phyloP scores from a whole-genome alignment of 2,797 vertebrate genomes.

The Cetoscarus ocellatus region DNA sequence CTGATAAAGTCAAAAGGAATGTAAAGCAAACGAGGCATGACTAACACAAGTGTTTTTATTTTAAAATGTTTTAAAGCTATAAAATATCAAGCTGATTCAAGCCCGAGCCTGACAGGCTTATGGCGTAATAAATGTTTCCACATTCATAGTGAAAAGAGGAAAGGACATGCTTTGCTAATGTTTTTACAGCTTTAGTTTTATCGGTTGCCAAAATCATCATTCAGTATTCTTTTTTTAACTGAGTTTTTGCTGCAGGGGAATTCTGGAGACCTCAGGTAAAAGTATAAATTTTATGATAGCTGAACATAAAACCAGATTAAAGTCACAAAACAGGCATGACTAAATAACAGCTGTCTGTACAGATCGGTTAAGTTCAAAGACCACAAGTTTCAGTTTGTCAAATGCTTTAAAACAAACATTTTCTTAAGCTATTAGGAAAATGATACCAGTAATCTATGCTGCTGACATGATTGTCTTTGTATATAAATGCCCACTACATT shows the following conservation, averaged over 20 bases:
- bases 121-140: slow-evolving; percentile 64
- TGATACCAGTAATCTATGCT: slow-evolving; percentile 36
- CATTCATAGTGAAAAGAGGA: slow-evolving; percentile 55
- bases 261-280: slow-evolving; percentile 10
- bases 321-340: background rate
- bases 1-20: slow-evolving; percentile 25
- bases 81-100: slow-evolving; percentile 55
- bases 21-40: slow-evolving; percentile 49
- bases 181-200: slow-evolving; percentile 62
- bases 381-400: background rate
- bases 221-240: slow-evolving; percentile 37
- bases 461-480: slow-evolving; percentile 43
- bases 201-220: slow-evolving; percentile 63
- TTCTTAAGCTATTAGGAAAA: slow-evolving; percentile 17
- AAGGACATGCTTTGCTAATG: slow-evolving; percentile 64
- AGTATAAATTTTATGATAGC: slow-evolving; percentile 1
- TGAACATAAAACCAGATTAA: slow-evolving; percentile 13
- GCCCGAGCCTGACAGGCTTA: slow-evolving; percentile 62
- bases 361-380: slow-evolving; percentile 15
- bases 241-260: slow-evolving; percentile 7
- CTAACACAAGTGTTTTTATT: slow-evolving; percentile 64
- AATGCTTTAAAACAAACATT: slow-evolving; percentile 30
- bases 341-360: slow-evolving; percentile 23
- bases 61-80: slow-evolving; percentile 62
- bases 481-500: slow-evolving; percentile 30